Base-by-base conservation (phyloP, 2,113 vertebrate genomes). In the Triplophysa siluroides region DNA sequence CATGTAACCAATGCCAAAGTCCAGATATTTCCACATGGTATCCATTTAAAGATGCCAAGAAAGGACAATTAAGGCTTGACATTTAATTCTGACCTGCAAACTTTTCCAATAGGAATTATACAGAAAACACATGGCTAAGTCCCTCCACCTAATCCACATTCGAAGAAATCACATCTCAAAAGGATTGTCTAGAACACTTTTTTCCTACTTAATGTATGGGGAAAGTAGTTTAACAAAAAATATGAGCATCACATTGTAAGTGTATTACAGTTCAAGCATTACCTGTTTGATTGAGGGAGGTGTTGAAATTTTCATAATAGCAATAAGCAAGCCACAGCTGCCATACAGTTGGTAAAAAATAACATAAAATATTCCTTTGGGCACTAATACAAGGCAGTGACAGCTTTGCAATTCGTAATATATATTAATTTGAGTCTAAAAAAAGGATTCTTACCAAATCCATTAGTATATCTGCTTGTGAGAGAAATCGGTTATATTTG, bases 401-500 rank as follows among this genome's bases (percentile, higher is more conserved):
- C 26, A 65, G 74, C 43, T 65, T 77, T 65, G 74, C 18, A 65
- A 77, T 29, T 65, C 29, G 47, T 65, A 77, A 58, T 5, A 58
- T n/a, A 26, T 38, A 65, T 52, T 76, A 52, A 76, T 65, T 77
- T 9, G 61, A 7, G 47, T 23, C 61, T 52, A 33, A 65, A 76
- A 38, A 76, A 77, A 64, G 24, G 24, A 65, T 21, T 54, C 19
- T 65, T 24, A 26, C 24, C n/a, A 45, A 63, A 47, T 47, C 72
- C 38, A 45, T 75, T 62, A 43, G 21, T 21, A 38, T n/a, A 77
- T 23, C 43, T 76, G 38, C 16, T 10, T 9, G 47, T 54, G 50
- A 38, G 5, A 54, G 52, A 50, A 65, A 65, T 4, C 33, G 11
- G 11, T 4, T 63, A 61, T 52, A 33, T 41, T 56, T 41, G 10